Evolutionary conservation across 2,797 vertebrate species (phyloP).

Genomic region (Sebastiscus albofasciatus): DNA sequence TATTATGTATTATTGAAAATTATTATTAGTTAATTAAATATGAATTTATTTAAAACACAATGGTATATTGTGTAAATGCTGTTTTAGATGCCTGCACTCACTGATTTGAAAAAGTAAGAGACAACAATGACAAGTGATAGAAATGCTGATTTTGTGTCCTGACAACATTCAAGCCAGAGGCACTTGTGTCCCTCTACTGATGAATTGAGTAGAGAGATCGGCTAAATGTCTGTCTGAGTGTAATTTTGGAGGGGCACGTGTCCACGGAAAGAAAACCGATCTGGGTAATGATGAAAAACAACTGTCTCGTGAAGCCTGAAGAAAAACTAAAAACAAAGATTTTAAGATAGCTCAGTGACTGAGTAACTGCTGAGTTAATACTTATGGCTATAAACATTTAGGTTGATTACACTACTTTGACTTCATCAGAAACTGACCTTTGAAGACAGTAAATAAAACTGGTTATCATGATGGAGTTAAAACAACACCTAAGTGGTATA

Average conservation of each 20-base stretch:
- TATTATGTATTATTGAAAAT: background rate
- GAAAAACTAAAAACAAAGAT: conserved; percentile 35
- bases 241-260: conserved; percentile 42
- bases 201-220: conserved; percentile 40
- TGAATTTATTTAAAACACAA: background rate
- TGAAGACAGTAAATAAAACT: conserved; percentile 80
- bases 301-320: conserved; percentile 29
- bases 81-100: background rate
- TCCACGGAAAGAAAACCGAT: conserved; percentile 36
- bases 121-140: background rate
- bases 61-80: background rate
- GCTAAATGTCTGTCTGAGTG: conserved; percentile 29
- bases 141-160: conserved; percentile 36
- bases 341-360: conserved; percentile 55
- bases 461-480: conserved; percentile 81
- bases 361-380: conserved; percentile 74
- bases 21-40: background rate
- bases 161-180: conserved; percentile 35
- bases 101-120: background rate
- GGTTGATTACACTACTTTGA: conserved; percentile 79
- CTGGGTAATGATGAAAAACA: conserved; percentile 62
- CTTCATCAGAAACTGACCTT: conserved; percentile 81
- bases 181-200: conserved; percentile 28
- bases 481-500: conserved; percentile 79
- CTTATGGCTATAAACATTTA: conserved; percentile 74